Evolutionary conservation across 2,888 invertebrate genomes (phyloP).

Genomic region (Seladonia tumulorum): DNA sequence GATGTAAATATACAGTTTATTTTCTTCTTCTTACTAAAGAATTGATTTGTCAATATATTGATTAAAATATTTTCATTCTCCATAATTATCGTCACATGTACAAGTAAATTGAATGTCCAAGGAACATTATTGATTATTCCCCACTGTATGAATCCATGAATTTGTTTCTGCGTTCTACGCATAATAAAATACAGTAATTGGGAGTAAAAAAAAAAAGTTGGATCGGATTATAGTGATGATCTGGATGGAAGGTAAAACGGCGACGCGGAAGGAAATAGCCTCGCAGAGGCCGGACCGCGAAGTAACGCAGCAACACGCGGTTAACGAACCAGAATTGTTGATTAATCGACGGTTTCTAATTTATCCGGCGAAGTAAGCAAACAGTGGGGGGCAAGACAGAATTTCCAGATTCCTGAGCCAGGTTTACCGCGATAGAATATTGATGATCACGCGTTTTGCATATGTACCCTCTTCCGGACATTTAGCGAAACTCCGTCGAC

Average conservation of each 20-base stretch:
- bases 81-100: too few relatives aligned
- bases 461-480: constrained; percentile 69
- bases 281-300: constrained; percentile 1
- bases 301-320: constrained; percentile 35
- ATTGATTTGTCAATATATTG: too few relatives aligned
- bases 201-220: not conserved
- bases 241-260: not conserved
- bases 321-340: constrained; percentile 64
- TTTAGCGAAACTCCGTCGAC: constrained; percentile 68
- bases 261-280: not conserved
- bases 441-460: constrained; percentile 68
- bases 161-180: not conserved
- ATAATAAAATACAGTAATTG: not conserved
- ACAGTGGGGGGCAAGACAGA: constrained; percentile 60
- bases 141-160: not conserved
- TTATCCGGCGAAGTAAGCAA: constrained; percentile 62
- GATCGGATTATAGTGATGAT: not conserved
- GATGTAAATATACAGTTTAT: too few relatives aligned
- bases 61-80: too few relatives aligned
- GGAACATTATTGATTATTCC: not conserved
- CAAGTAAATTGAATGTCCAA: not conserved
- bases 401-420: constrained; percentile 60
- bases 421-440: constrained; percentile 68
- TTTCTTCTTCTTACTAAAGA: too few relatives aligned
- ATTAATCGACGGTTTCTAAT: constrained; percentile 66